These are phyloP conservation scores for Podarcis muralis DNA, from an alignment of 2,113 vertebrate genomes.

Conservation along the genomic window DNA sequence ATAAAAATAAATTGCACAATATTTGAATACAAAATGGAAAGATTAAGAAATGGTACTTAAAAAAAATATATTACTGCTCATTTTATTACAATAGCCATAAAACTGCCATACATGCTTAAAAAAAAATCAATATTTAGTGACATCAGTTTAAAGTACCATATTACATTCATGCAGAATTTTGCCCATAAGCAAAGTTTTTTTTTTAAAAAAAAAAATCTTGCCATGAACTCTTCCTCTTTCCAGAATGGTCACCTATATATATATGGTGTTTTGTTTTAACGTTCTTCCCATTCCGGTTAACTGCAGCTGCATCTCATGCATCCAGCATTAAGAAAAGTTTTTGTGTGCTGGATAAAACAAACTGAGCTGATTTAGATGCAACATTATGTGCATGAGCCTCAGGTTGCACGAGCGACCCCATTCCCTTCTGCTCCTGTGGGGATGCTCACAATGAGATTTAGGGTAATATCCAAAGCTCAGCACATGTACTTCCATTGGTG, in stretches of 20 bases:
- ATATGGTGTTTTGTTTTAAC: not conserved
- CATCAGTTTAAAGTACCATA: not conserved
- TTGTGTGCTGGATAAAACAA: no score
- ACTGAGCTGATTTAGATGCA: no score
- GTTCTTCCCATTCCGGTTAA: not conserved
- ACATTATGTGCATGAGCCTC: no score
- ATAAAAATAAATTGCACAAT: not conserved
- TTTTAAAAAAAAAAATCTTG: accelerated
- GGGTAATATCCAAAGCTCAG: no score
- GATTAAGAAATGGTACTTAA: not conserved
- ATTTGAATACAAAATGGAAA: not conserved
- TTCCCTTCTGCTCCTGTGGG: no score
- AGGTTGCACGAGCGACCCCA: no score
- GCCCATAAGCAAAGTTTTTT: not conserved
- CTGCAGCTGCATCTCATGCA: not conserved
- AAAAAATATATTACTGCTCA: not conserved
- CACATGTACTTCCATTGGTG: no score
- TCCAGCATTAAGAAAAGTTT: no score
- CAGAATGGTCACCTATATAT: not conserved
- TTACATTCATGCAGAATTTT: not conserved
- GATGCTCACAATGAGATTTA: no score
- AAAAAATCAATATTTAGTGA: not conserved
- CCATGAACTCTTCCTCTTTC: not conserved
- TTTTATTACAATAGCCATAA: not conserved
- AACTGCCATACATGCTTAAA: not conserved